Conservation (phyloP, 1,140 invertebrate genomes). For the Brachionus koreanus region DNA sequence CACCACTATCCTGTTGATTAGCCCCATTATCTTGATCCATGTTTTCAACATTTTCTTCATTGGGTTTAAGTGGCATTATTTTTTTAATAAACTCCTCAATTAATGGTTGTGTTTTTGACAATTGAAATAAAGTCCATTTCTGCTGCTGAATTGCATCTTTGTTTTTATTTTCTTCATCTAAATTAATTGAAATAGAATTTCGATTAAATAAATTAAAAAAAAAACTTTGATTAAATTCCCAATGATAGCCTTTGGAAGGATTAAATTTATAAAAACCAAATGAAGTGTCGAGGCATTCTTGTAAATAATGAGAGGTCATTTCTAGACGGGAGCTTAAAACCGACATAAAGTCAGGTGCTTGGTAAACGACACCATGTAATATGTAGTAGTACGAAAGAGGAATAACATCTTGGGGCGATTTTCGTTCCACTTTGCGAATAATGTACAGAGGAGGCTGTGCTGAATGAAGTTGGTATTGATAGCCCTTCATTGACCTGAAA, state of each 20-base stretch:
- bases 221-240: slow-evolving; percentile 42
- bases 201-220: not conserved
- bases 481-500: slow-evolving; percentile 4
- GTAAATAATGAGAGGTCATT: slow-evolving; percentile 37
- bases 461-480: slow-evolving; percentile 18
- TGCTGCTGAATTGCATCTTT: slow-evolving; percentile 22
- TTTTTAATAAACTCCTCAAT: not conserved
- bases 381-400: slow-evolving; percentile 40
- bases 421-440: slow-evolving; percentile 28
- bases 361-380: slow-evolving; percentile 31
- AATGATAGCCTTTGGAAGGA: slow-evolving; percentile 35
- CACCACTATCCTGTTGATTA: not conserved
- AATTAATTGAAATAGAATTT: not conserved
- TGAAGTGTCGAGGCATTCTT: slow-evolving; percentile 24
- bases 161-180: slow-evolving; percentile 36
- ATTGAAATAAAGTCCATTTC: slow-evolving; percentile 15
- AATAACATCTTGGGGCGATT: not conserved
- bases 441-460: slow-evolving; percentile 31
- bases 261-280: slow-evolving; percentile 26
- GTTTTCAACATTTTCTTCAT: slow-evolving; percentile 19
- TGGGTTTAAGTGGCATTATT: not conserved
- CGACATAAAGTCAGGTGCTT: slow-evolving; percentile 40
- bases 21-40: slow-evolving; percentile 16
- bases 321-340: slow-evolving; percentile 33
- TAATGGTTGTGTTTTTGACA: not conserved